Base-by-base conservation (phyloP, 2,888 invertebrate species). In the Dolichomitus sp. region DNA sequence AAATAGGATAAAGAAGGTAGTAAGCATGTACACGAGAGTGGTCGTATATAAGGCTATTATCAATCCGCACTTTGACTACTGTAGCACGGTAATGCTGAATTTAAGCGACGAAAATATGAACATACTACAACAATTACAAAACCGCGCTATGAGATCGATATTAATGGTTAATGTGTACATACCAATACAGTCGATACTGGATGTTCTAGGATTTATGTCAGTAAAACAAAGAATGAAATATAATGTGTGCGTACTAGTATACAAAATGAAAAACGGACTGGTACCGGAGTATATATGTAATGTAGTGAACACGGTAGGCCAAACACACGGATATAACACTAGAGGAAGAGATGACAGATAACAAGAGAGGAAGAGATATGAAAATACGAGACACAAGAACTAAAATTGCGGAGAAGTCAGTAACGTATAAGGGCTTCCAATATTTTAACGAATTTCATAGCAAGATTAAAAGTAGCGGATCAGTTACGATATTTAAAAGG, bases 21-120 rank as follows among this genome's bases (percentile, higher is more conserved):
- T 72, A 4, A 59, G 45, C 23, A 17, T 33, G 1, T 30, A 30
- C 11, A 72, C 45, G 0, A 57, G 72, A 45, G n/a, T 69, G 12
- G 23, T 14, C 0, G 12, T 69, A 40, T 54, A 54, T 40, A 69
- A 69, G 40, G 23, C 40, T 12, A 69, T 69, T 37, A 54, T 69
- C 1, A 50, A 33, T 9, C 68, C 68, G 2, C 52, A 68, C 17
- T 52, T 19, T 17, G 68, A 68, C 2, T 68, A 68, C 12, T 68
- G 52, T n/a, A 68, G 37, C 48, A 37, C 37, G 17, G 19, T 68
- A 5, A 68, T 52, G 68, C 30, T 68, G 11, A 68, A 68, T 7
- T 19, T 7, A 2, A 68, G 27, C 11, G 68, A 17, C 27, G 33
- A 68, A 52, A 68, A 17, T 19, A 19, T 68, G 23, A 4, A 33